A percentile compares a stretch with the other conserved stretches of the same genome.
phyloP scores from a whole-genome alignment of 2,888 invertebrate species.

The Seira ritae region DNA sequence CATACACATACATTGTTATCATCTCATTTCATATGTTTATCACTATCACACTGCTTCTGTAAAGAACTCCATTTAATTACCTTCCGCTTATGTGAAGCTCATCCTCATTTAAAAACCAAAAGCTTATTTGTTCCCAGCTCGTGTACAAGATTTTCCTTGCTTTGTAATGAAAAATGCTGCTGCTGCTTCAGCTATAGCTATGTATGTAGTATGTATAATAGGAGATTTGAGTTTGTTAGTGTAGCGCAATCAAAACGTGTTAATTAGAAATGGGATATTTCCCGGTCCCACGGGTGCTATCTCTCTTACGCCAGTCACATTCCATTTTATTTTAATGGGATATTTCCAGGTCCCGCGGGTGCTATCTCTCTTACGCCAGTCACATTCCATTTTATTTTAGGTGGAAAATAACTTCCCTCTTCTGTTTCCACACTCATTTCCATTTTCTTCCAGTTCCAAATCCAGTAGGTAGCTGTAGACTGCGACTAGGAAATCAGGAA shows the following conservation, averaged over 20 bases:
- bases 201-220: too few species aligned
- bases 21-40: too few species aligned
- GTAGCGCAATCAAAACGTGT: constrained; percentile 73
- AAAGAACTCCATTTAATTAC: too few species aligned
- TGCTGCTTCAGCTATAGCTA: neutral
- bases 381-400: constrained; percentile 68
- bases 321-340: constrained; percentile 62
- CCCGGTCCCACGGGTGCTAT: constrained; percentile 70
- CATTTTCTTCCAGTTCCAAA: constrained; percentile 14
- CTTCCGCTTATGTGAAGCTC: too few species aligned
- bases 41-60: too few species aligned
- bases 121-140: too few species aligned
- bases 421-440: constrained; percentile 29
- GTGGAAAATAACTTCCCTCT: constrained; percentile 15
- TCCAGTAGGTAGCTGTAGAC: too few species aligned
- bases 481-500: too few species aligned
- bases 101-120: too few species aligned
- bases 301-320: constrained; percentile 72
- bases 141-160: too few species aligned
- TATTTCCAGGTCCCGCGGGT: constrained; percentile 68
- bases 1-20: too few species aligned
- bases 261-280: constrained; percentile 73
- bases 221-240: constrained; percentile 2
- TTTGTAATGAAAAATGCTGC: neutral
- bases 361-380: constrained; percentile 73